Conservation (phyloP, 2,888 invertebrate species). For the Machimus rusticus region DNA sequence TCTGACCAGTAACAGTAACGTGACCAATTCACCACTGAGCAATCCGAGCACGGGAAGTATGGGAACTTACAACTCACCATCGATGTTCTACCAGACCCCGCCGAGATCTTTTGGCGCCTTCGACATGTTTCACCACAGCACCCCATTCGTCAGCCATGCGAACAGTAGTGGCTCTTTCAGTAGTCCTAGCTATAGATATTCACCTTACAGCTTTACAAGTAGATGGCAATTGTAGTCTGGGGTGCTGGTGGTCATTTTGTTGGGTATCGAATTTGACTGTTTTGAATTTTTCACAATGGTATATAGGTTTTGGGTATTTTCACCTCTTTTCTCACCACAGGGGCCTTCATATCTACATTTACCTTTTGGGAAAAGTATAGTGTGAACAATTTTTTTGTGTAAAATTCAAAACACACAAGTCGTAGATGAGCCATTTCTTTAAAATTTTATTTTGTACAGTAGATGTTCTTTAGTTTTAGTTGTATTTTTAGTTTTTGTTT, state of each 20-base stretch:
- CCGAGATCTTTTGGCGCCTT: constrained; percentile 57
- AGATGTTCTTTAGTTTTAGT: not conserved
- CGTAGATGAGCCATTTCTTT: not conserved
- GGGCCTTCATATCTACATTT: too few relatives aligned
- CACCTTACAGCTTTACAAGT: constrained; percentile 61
- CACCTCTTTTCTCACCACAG: not conserved
- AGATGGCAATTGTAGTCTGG: constrained; percentile 60
- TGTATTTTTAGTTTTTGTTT: constrained; percentile 4
- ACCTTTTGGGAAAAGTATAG: not conserved
- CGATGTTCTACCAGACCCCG: constrained; percentile 62
- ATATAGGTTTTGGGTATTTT: not conserved
- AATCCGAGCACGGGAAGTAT: constrained; percentile 53
- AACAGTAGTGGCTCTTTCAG: constrained; percentile 58
- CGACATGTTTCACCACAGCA: constrained; percentile 63
- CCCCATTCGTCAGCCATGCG: constrained; percentile 60
- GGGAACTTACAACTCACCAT: constrained; percentile 54
- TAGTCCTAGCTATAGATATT: constrained; percentile 63
- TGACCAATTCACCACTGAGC: constrained; percentile 58
- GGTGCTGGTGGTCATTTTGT: not conserved
- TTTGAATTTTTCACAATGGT: not conserved
- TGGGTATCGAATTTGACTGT: not conserved
- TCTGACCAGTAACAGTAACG: constrained; percentile 49
- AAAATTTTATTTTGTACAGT: constrained; percentile 16
- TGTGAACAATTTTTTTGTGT: not conserved
- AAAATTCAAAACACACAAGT: not conserved